Evolutionary conservation across 2,888 invertebrate genomes (phyloP).

Genomic region (Podotricha telesiphe): DNA sequence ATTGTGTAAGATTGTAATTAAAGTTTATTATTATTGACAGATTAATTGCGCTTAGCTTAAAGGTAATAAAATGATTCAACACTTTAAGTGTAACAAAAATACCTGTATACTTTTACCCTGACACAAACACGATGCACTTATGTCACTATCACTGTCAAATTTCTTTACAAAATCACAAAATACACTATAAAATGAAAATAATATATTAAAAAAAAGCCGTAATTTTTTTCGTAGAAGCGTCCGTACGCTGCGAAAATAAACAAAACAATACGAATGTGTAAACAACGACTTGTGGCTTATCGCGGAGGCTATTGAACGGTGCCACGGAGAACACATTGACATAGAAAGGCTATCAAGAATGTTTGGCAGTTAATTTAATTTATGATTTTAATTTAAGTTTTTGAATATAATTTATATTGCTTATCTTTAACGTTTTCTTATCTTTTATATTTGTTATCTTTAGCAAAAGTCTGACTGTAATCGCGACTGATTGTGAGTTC

Average conservation of each 20-base stretch:
- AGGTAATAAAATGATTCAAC: no score
- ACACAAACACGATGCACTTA: not conserved
- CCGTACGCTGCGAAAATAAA: conserved; percentile 52
- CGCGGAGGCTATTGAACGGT: conserved; percentile 40
- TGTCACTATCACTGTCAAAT: not conserved
- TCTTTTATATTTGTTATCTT: no score
- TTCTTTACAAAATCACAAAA: not conserved
- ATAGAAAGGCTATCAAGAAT: not conserved
- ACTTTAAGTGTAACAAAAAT: not conserved
- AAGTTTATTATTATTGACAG: no score
- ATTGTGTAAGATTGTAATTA: no score
- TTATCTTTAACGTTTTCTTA: not conserved
- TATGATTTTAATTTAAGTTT: not conserved
- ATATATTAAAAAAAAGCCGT: not conserved
- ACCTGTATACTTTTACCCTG: not conserved
- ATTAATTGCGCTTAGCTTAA: not conserved
- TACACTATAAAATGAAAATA: not conserved
- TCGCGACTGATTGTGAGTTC: no score
- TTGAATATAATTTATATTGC: not conserved
- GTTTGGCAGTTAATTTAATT: no score
- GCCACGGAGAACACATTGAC: not conserved
- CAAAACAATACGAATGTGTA: conserved; percentile 52
- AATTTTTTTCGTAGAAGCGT: conserved; percentile 42
- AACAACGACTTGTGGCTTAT: conserved; percentile 58
- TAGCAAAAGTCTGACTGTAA: no score